Evolutionary conservation across 2,113 vertebrate genomes (phyloP).

Genomic region (Spizaetus ornatus): DNA sequence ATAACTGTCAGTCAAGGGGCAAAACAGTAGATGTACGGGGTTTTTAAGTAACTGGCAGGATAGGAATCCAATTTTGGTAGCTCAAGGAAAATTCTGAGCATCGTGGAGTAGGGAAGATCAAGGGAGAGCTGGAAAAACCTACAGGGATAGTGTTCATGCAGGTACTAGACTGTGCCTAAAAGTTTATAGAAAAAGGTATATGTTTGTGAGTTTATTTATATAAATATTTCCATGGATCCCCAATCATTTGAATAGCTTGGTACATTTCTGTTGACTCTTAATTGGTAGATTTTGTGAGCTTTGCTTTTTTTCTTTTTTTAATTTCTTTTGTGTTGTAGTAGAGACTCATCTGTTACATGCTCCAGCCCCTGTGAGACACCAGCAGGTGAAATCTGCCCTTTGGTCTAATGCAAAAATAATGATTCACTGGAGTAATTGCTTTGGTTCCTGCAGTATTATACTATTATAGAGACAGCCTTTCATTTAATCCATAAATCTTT

Average conservation of each 20-base stretch:
- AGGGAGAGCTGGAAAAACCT: background rate
- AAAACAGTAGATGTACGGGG: background rate
- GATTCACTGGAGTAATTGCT: background rate
- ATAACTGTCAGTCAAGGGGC: background rate
- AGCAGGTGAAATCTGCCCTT: slow-evolving; percentile 4
- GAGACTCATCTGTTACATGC: background rate
- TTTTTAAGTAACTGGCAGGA: background rate
- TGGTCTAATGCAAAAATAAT: background rate
- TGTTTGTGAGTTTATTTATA: background rate
- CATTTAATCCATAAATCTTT: background rate
- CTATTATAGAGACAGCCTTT: background rate
- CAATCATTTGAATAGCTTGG: background rate
- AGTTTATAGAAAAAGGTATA: background rate
- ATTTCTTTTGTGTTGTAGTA: background rate
- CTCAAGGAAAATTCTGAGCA: background rate
- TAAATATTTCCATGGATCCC: background rate
- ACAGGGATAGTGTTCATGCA: background rate
- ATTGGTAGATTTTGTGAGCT: background rate
- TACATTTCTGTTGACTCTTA: background rate
- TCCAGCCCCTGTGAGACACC: background rate
- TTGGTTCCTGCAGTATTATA: background rate
- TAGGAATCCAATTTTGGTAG: background rate
- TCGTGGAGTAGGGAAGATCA: background rate
- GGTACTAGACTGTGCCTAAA: background rate
- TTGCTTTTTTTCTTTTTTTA: background rate